Conservation (phyloP, 2,113 vertebrate species). For the Xiphorhynchus elegans region DNA sequence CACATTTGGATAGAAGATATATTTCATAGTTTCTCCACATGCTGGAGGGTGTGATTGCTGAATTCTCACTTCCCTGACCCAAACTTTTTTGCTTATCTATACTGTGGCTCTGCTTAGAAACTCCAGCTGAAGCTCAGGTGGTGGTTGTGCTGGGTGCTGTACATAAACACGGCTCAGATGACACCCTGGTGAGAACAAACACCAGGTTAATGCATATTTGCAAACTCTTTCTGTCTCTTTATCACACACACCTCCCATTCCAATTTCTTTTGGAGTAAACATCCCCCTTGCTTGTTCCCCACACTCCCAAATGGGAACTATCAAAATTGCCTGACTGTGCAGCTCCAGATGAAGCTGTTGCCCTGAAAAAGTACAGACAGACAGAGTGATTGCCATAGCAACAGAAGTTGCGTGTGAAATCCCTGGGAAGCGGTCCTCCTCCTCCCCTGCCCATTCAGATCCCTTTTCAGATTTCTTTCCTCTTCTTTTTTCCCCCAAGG, state of each 20-base stretch:
- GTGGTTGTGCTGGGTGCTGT: not conserved
- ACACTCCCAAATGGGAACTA: not conserved
- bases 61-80: not conserved
- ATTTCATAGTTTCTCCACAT: rapidly evolving
- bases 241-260: not conserved
- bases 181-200: not conserved
- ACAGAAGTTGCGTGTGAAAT: constrained; percentile 63
- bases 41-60: not conserved
- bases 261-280: not conserved
- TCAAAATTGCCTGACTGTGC: not conserved
- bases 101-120: not conserved
- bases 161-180: not conserved
- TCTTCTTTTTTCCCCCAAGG: not conserved
- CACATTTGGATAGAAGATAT: not conserved
- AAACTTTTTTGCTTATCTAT: not conserved
- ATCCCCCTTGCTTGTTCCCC: not conserved
- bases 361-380: constrained; percentile 56
- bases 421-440: constrained; percentile 35
- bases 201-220: not conserved
- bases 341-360: not conserved
- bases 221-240: not conserved
- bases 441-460: constrained; percentile 32
- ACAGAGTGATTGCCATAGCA: constrained; percentile 63
- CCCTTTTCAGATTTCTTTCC: constrained; percentile 24
- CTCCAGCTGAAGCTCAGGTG: not conserved